phyloP scores from a whole-genome alignment of 2,113 vertebrate genomes.

The Podilymbus podiceps region DNA sequence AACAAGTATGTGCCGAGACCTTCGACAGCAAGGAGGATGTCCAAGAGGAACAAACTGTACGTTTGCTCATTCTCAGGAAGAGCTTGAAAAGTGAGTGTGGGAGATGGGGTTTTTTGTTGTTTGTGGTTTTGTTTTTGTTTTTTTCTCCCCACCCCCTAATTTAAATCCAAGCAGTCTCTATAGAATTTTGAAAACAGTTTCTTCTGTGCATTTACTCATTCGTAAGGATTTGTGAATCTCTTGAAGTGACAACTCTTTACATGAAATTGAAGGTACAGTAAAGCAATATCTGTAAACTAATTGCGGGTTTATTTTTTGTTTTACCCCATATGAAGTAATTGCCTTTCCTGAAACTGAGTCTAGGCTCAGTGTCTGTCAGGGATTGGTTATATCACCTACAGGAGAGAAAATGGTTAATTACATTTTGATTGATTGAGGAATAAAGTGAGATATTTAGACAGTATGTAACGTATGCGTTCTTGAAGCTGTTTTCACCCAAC shows the following conservation, averaged over 20 bases:
- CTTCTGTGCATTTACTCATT: neutral
- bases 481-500: neutral
- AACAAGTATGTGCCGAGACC: slow-evolving; percentile 97
- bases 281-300: neutral
- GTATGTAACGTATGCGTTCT: neutral
- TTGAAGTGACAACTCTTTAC: neutral
- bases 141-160: neutral
- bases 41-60: slow-evolving; percentile 94
- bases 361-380: neutral
- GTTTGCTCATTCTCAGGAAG: slow-evolving; percentile 97
- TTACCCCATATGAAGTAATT: neutral
- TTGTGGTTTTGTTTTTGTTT: too few species aligned
- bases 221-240: neutral
- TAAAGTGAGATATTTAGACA: neutral
- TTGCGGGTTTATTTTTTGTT: neutral
- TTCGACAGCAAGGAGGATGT: slow-evolving; percentile 93
- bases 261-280: neutral
- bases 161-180: neutral
- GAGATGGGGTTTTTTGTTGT: too few species aligned
- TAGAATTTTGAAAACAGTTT: neutral
- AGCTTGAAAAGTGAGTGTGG: slow-evolving; percentile 91
- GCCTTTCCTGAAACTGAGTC: neutral
- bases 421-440: neutral
- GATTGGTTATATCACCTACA: neutral
- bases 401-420: neutral